Evolutionary conservation across 1,140 invertebrate species (phyloP), one percentile per base, ranked within the genome.

Genomic region (Copidosoma floridanum): DNA sequence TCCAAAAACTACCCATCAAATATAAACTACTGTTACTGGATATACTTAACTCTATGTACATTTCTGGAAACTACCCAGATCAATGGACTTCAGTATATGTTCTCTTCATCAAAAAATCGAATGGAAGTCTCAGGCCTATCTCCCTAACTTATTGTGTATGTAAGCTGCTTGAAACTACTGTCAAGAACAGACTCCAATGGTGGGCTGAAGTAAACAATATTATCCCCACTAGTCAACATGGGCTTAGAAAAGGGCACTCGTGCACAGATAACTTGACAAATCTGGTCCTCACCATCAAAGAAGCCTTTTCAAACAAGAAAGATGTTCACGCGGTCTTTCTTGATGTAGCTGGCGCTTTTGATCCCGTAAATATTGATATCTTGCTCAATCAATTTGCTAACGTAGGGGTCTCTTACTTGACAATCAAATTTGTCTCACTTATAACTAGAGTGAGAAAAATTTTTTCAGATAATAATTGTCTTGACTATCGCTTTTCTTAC

Each of bases 1-100:
- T 61, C 3, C 38, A 61, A 38, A 55, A 38, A 23, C 23, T 55
- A 12, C 24, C 51, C 11, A 50, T 27, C 11, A 37, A 48, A 48
- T 41, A 11, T 8, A 47, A 41, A 16, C 21, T 55, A 40, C 27
- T 61, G n/a, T 21, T 55, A 21, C 20, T 55, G 18, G 43, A 61
- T 29, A 63, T 63, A 11, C 53, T 52, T 38, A 63, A 57, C 27
- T 53, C 51, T n/a, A 27, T 63, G 14, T 46, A 57, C 40, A 7
- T 1, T 8, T 27, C 20, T 3, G 23, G 21, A 12, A 23, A 6
- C 8, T 63, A 21, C 18, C 47, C 46, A n/a, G 18, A 41, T 6
- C 4, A 12, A 3, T 63, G 61, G 61, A 57, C 3, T 10, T 1
- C 57, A 6, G 14, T 16, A 1, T 63, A 27, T 35, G 11, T 57